Evolutionary conservation across 92 coral and sea anemone species (phyloP).

Genomic region (Blastomussa wellsi): DNA sequence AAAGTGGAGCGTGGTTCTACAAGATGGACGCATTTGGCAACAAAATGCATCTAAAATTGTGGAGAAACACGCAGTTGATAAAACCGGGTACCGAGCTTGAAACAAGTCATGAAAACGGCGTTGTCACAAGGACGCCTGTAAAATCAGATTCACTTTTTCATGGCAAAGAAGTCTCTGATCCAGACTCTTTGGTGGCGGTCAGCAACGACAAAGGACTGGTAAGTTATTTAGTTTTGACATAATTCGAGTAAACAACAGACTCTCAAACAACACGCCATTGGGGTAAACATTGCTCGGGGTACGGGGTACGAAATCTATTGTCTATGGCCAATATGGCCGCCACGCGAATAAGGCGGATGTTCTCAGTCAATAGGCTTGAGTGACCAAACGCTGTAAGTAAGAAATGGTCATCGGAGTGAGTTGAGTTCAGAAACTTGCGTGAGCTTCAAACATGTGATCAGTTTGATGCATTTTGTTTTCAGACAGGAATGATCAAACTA

Average conservation of each 20-base stretch:
- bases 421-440: no score
- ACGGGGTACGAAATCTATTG: no score
- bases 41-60: constrained; percentile 31
- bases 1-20: constrained; percentile 3
- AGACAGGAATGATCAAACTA: constrained; percentile 33
- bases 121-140: constrained; percentile 24
- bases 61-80: constrained; percentile 24
- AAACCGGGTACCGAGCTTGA: constrained; percentile 36
- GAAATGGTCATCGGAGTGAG: no score
- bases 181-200: constrained; percentile 29
- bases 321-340: no score
- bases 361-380: no score
- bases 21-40: constrained; percentile 39
- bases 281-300: no score
- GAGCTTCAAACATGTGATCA: not conserved
- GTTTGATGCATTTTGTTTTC: not conserved
- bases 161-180: constrained; percentile 24
- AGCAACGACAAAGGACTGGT: constrained; percentile 44
- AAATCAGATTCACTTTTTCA: constrained; percentile 9
- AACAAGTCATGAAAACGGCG: constrained; percentile 21
- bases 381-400: no score
- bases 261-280: no score
- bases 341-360: no score
- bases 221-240: not conserved
- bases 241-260: no score